A percentile compares a stretch with the other conserved stretches of the same genome.
phyloP scores from a whole-genome alignment of 92 coral and sea anemone genomes.

The Phenganax marumi region DNA sequence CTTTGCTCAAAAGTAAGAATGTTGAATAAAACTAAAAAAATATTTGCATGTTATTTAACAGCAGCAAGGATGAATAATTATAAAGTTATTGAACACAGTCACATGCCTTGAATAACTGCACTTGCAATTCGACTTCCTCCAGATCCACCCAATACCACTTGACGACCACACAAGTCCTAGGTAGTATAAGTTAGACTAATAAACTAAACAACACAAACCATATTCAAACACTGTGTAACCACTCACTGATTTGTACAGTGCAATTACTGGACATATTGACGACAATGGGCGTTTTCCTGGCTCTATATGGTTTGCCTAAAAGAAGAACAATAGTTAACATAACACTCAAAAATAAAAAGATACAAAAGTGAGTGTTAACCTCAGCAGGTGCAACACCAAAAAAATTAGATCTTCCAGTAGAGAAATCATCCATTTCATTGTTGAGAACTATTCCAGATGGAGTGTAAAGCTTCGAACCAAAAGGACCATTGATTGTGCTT shows the following conservation, averaged over 20 bases:
- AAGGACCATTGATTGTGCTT: slow-evolving; percentile 81
- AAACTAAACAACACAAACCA: too few relatives aligned
- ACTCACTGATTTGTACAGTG: slow-evolving; percentile 74
- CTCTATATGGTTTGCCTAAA: slow-evolving; percentile 76
- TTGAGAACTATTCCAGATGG: slow-evolving; percentile 79
- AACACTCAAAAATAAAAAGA: not conserved
- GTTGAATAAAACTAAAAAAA: slow-evolving; percentile 54
- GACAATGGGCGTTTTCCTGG: slow-evolving; percentile 90
- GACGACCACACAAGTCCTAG: slow-evolving; percentile 83
- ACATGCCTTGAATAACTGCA: slow-evolving; percentile 68
- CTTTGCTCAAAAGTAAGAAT: slow-evolving; percentile 67
- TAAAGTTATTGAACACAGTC: not conserved
- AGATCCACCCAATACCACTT: slow-evolving; percentile 75
- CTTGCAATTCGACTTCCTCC: slow-evolving; percentile 85
- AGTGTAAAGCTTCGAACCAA: slow-evolving; percentile 90
- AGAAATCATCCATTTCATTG: slow-evolving; percentile 89
- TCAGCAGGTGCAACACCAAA: slow-evolving; percentile 64
- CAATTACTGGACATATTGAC: slow-evolving; percentile 70
- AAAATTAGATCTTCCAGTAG: slow-evolving; percentile 59
- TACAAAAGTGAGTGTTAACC: slow-evolving; percentile 42
- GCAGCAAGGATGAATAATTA: not conserved
- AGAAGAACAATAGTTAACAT: not conserved
- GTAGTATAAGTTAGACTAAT: not conserved
- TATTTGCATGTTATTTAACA: not conserved
- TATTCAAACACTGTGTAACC: not conserved